Percentiles rank a stretch among this genome's conserved stretches.
These are phyloP conservation scores for Pseudorasbora parva DNA, from an alignment of 2,113 vertebrate species.

Conservation along the genomic window DNA sequence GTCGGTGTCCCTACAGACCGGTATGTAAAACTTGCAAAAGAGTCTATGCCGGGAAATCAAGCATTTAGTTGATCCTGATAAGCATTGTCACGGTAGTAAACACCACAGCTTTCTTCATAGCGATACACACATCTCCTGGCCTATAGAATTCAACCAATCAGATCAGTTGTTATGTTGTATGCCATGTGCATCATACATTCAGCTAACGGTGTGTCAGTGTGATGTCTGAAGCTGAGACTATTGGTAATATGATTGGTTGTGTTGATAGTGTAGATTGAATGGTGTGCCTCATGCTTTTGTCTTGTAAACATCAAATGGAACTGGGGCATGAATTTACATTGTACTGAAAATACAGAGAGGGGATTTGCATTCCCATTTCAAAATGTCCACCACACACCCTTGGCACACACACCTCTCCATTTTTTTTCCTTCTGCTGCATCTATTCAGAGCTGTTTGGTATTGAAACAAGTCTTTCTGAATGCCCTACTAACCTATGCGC, in stretches of 20 bases:
- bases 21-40: too few species aligned
- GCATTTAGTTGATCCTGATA: too few species aligned
- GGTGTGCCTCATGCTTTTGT: not conserved
- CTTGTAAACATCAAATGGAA: not conserved
- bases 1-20: too few species aligned
- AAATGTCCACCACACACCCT: not conserved
- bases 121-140: too few species aligned
- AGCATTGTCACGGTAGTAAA: too few species aligned
- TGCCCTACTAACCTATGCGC: not conserved
- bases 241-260: not conserved
- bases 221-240: too few species aligned
- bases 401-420: not conserved
- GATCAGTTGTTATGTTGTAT: too few species aligned
- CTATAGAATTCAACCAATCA: too few species aligned
- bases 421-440: not conserved
- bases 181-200: too few species aligned
- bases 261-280: not conserved
- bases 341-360: not conserved
- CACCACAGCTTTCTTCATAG: too few species aligned
- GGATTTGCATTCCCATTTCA: not conserved
- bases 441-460: conserved; percentile 3
- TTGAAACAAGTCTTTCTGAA: conserved; percentile 10
- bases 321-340: not conserved
- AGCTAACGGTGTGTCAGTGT: too few species aligned
- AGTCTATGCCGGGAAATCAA: too few species aligned